phyloP scores from a whole-genome alignment of 2,888 invertebrate species.

The Homarus gammarus region DNA sequence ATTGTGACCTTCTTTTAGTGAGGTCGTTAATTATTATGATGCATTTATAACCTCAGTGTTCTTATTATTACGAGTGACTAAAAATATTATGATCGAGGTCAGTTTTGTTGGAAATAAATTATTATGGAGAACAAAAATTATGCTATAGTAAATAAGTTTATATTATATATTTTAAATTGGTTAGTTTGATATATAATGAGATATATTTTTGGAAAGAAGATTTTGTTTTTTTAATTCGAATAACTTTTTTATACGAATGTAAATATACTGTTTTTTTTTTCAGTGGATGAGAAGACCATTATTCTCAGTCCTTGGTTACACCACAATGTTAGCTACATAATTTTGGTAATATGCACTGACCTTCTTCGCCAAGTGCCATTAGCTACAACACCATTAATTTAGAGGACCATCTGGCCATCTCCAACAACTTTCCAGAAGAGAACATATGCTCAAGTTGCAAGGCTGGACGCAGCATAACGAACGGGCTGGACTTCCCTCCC shows the following conservation, averaged over 20 bases:
- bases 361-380: constrained; percentile 61
- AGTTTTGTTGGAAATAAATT: too few relatives aligned
- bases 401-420: constrained; percentile 70
- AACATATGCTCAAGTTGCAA: constrained; percentile 69
- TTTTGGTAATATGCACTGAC: constrained; percentile 38
- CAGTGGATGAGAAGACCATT: not conserved
- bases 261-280: not conserved
- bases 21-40: too few relatives aligned
- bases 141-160: too few relatives aligned
- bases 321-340: constrained; percentile 25
- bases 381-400: constrained; percentile 64
- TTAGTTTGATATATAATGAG: too few relatives aligned
- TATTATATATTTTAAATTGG: too few relatives aligned
- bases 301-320: not conserved
- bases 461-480: constrained; percentile 66
- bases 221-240: too few relatives aligned
- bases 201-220: too few relatives aligned
- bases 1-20: too few relatives aligned
- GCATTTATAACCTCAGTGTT: too few relatives aligned
- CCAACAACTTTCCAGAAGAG: constrained; percentile 67
- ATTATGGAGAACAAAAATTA: too few relatives aligned
- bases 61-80: too few relatives aligned
- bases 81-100: too few relatives aligned
- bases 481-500: constrained; percentile 46
- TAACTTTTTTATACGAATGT: not conserved